Evolutionary conservation across 2,888 invertebrate genomes (phyloP), one percentile per base, ranked within the genome.

Genomic region (Drosophila prostipennis): DNA sequence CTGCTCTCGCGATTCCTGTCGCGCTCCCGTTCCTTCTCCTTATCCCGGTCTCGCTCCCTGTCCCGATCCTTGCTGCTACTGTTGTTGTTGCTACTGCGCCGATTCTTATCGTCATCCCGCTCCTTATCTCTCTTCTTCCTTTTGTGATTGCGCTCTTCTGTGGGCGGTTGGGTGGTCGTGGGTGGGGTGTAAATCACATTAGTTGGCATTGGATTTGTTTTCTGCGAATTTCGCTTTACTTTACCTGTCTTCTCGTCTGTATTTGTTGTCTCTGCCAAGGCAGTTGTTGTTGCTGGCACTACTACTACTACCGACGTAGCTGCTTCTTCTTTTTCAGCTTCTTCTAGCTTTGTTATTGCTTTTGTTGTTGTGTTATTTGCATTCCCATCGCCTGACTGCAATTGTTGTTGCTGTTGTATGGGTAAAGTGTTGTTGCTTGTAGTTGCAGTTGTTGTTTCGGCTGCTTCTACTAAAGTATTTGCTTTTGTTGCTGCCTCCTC

Each of bases 51-150:
- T 60, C 68, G 51, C 42, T 36, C 32, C 43, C 19, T 55, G 11
- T 55, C 55, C 0, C 58, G 72, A 40, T 77, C 67, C 54, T 69
- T 58, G 55, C 45, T 54, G 51, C 60, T 65, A 34, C 49, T 63
- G 54, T 37, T 76, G 61, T 42, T 67, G 61, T 14, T 72, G 40
- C 32, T 63, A 36, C 61, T 75, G 51, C 72, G 65, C 3, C 77
- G 76, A 29, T 16, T 64, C 67, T 76, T 89, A 60, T 80, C 80
- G 54, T 80, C 82, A 51, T 82, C 87, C 26, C 80, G 79, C 71
- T 92, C 90, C 72, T 90, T 91, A 72, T 91, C 91, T 84, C 91
- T 92, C 72, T 91, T 92, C 79, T 91, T 92, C 77, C 91, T 91
- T 67, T 91, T 91, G 63, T 91, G 91, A 74, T 87, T 89, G 74